phyloP scores from a whole-genome alignment of 2,888 invertebrate species.

The Leptogaster cylindrica region DNA sequence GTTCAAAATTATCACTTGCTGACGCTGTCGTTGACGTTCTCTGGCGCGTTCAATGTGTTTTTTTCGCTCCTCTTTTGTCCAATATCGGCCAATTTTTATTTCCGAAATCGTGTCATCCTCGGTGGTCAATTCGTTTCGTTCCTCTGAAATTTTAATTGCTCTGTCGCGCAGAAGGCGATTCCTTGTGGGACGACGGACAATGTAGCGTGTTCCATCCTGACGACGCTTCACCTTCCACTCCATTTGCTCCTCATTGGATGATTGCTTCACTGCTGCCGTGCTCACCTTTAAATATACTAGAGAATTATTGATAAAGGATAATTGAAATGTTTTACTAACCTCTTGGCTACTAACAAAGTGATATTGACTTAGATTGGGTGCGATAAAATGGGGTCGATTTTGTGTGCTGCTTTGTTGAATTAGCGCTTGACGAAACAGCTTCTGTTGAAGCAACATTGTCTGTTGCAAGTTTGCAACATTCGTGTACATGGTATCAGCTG shows the following conservation, averaged over 20 bases:
- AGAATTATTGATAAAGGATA: no score
- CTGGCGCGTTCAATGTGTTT: constrained; percentile 74
- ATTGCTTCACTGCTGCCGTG: constrained; percentile 38
- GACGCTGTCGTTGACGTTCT: constrained; percentile 66
- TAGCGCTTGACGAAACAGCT: constrained; percentile 66
- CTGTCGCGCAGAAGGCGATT: constrained; percentile 72
- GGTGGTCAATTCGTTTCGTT: constrained; percentile 69
- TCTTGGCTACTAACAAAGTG: constrained; percentile 67
- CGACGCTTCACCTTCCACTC: constrained; percentile 80
- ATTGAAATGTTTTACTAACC: no score
- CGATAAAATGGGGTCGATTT: constrained; percentile 62
- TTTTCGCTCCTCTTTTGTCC: constrained; percentile 78
- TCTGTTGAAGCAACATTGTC: constrained; percentile 73
- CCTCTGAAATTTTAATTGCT: constrained; percentile 70
- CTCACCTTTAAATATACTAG: constrained; percentile 44
- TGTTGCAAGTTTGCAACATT: constrained; percentile 72
- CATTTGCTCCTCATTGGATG: constrained; percentile 61
- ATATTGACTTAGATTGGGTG: constrained; percentile 67
- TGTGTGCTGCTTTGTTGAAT: constrained; percentile 55
- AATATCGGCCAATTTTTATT: constrained; percentile 77
- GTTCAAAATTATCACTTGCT: constrained; percentile 52
- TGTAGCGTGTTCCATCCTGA: constrained; percentile 78
- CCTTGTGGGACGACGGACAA: constrained; percentile 73
- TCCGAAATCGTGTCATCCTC: constrained; percentile 82
- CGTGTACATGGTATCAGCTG: constrained; percentile 73